Conservation (phyloP, 1,140 invertebrate genomes). For the Penaeus chinensis region DNA sequence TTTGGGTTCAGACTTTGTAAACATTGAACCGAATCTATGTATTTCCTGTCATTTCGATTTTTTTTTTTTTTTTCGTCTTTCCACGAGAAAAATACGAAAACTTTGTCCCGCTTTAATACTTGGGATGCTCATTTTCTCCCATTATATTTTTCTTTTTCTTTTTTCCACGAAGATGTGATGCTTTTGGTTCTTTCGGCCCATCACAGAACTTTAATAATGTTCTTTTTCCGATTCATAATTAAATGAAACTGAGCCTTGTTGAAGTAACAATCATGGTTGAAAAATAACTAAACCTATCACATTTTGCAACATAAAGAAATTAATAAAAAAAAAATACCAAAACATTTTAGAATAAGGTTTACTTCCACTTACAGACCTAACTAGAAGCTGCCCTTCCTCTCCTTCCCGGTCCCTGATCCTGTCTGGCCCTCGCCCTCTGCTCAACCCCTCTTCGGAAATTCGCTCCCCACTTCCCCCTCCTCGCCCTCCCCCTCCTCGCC, state of each 20-base stretch:
- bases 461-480: too few species aligned
- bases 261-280: conserved; percentile 40
- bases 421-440: too few species aligned
- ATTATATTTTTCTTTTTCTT: conserved; percentile 11
- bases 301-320: conserved; percentile 37
- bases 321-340: not conserved
- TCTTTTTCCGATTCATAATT: conserved; percentile 34
- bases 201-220: conserved; percentile 22
- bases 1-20: too few species aligned
- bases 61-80: too few species aligned
- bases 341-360: conserved; percentile 54
- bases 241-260: conserved; percentile 39
- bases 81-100: not conserved
- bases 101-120: not conserved
- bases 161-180: conserved; percentile 10
- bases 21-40: too few species aligned
- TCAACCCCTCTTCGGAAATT: too few species aligned
- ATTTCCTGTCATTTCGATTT: too few species aligned
- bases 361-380: conserved; percentile 54
- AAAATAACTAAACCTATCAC: conserved; percentile 35
- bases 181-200: conserved; percentile 29
- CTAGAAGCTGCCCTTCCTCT: conserved; percentile 48
- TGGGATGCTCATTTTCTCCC: not conserved
- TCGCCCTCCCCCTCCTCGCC: too few species aligned
- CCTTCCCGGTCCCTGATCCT: too few species aligned